Percentiles rank a stretch among this genome's conserved stretches.
These are phyloP conservation scores for fruit fly (Drosophila melanogaster) DNA, from an alignment of 1,140 invertebrate species.

Conservation along the genomic window Release_6_plus_ISO1_MT NT_033779.5:19547001-19547500, in stretches of 20 bases:
- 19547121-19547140: constrained; percentile 53
- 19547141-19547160: constrained; percentile 43
- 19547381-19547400: not conserved
- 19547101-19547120: constrained; percentile 76
- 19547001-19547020: constrained; percentile 10
- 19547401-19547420: not conserved
- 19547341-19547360: too few species aligned
- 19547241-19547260: constrained; percentile 1
- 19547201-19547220: constrained; percentile 52
- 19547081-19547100: constrained; percentile 70
- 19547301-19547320: not conserved
- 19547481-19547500: not conserved
- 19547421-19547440: not conserved
- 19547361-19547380: too few species aligned
- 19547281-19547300: not conserved
- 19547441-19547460: constrained; percentile 4
- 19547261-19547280: not conserved
- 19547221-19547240: constrained; percentile 25
- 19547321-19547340: too few species aligned
- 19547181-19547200: constrained; percentile 56
- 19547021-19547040: constrained; percentile 63
- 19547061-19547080: constrained; percentile 57
- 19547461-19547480: constrained; percentile 4
- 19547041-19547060: constrained; percentile 54
- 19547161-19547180: constrained; percentile 14